A percentile compares a stretch with the other conserved stretches of the same genome.
Evolutionary conservation across 2,888 invertebrate genomes (phyloP).

Genomic region (Trileptium ribeirensis): DNA sequence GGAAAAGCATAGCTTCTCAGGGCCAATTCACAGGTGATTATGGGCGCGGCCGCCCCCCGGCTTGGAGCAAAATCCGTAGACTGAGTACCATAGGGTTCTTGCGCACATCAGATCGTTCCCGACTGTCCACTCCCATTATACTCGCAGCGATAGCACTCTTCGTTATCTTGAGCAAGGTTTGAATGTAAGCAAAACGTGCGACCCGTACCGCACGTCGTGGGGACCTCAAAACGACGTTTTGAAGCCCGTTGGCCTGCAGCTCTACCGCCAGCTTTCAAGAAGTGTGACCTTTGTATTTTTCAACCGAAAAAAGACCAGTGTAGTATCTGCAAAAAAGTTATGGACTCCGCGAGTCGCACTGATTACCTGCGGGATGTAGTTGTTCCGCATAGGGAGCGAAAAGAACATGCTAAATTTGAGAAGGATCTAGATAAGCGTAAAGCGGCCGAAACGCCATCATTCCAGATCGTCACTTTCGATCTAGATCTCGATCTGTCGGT

Average conservation of each 20-base stretch:
- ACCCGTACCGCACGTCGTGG: background rate
- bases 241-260: background rate
- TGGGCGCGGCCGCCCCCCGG: background rate
- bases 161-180: background rate
- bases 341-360: too few species aligned
- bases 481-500: conserved; percentile 12
- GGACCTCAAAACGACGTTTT: background rate
- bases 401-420: background rate
- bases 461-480: background rate
- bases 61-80: background rate
- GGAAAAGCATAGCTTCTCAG: background rate
- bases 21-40: background rate
- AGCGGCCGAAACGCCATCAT: background rate
- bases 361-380: background rate
- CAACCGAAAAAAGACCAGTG: conserved; percentile 16
- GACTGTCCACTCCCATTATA: background rate
- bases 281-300: background rate
- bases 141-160: background rate
- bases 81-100: background rate
- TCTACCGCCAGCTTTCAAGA: background rate
- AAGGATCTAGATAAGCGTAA: conserved; percentile 4
- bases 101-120: background rate
- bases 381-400: background rate
- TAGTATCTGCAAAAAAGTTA: background rate
- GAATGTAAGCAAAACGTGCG: background rate